Conservation (phyloP, 2,888 invertebrate species). For the Lasioglossum vierecki region DNA sequence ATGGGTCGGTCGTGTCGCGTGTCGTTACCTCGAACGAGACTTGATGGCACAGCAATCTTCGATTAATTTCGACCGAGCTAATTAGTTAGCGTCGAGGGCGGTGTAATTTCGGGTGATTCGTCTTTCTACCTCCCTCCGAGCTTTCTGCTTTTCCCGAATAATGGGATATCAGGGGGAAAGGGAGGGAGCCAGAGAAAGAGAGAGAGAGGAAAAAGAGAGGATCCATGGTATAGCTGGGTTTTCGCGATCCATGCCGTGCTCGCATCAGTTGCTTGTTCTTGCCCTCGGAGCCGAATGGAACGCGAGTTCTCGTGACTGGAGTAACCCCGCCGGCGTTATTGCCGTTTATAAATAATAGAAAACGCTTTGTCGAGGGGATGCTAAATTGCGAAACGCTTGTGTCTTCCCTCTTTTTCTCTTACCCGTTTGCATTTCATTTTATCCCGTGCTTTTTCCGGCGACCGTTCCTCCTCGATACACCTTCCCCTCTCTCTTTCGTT, state of each 20-base stretch:
- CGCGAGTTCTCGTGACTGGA: conserved; percentile 36
- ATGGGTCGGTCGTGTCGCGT: background rate
- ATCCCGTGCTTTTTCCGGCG: conserved; percentile 9
- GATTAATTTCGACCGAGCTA: conserved; percentile 4
- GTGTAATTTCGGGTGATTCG: conserved; percentile 20
- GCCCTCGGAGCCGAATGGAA: background rate
- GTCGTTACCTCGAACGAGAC: background rate
- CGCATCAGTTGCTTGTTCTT: conserved; percentile 17
- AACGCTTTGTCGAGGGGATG: conserved; percentile 58
- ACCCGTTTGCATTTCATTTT: no score
- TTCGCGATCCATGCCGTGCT: conserved; percentile 4
- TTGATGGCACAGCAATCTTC: conserved; percentile 17
- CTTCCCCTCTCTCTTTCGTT: conserved; percentile 32
- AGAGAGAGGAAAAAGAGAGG: background rate
- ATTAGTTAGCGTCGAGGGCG: background rate
- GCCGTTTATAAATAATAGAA: conserved; percentile 17
- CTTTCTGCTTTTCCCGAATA: background rate
- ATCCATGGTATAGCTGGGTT: background rate
- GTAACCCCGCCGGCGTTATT: background rate
- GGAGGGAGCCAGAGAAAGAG: background rate
- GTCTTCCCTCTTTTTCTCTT: background rate
- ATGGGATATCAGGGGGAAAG: background rate
- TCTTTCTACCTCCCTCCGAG: conserved; percentile 9
- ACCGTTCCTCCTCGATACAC: background rate
- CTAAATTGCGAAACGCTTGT: conserved; percentile 62